Conservation (phyloP, 2,888 invertebrate genomes). For the Apodemia mormo region DNA sequence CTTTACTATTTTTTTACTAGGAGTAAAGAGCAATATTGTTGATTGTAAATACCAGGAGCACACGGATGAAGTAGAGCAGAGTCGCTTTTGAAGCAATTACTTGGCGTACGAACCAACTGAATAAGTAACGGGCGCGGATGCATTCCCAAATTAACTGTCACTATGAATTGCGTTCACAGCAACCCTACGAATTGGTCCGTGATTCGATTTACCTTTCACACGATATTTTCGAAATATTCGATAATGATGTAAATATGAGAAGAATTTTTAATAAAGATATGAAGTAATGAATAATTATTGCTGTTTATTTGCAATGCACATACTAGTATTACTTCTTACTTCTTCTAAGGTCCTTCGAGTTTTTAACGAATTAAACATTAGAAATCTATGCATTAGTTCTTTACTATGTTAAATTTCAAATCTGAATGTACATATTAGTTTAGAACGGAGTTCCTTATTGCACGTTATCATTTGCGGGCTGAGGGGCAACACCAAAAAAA, state of each 20-base stretch:
- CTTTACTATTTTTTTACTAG: background rate
- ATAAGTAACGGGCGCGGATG: conserved; percentile 70
- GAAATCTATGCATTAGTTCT: no score
- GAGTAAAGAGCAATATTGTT: conserved; percentile 22
- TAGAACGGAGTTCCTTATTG: no score
- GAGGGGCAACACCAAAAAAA: no score
- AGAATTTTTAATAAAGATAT: background rate
- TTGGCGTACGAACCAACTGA: conserved; percentile 73
- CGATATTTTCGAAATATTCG: conserved; percentile 46
- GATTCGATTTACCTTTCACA: conserved; percentile 73
- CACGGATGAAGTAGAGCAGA: conserved; percentile 47
- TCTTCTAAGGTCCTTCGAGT: no score
- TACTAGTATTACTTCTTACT: no score
- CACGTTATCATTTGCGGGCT: no score
- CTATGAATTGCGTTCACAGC: conserved; percentile 65
- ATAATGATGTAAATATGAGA: background rate
- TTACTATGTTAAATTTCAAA: no score
- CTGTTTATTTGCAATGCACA: no score
- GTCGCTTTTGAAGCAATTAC: conserved; percentile 62
- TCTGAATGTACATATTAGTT: no score
- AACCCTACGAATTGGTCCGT: conserved; percentile 66
- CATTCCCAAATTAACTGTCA: conserved; percentile 79
- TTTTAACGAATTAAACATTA: no score
- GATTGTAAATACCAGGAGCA: conserved; percentile 43
- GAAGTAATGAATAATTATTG: no score